A percentile compares a stretch with the other conserved stretches of the same genome.
Evolutionary conservation across 2,888 invertebrate genomes (phyloP).

Genomic region (Globia sparganii): DNA sequence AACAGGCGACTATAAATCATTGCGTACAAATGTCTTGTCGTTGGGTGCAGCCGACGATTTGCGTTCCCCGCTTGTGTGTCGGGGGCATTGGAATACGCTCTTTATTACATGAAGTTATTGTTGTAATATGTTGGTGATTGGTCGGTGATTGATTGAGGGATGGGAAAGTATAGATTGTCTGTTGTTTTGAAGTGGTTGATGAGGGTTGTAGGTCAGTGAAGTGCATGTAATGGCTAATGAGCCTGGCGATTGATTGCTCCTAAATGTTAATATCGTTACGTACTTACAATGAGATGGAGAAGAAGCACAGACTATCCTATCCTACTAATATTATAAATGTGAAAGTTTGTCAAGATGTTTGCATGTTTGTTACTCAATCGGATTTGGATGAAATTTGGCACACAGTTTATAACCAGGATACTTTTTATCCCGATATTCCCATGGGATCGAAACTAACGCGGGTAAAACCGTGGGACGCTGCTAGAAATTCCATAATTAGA

Average conservation of each 20-base stretch:
- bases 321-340: too few species aligned
- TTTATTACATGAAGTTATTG: constrained; percentile 51
- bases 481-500: too few species aligned
- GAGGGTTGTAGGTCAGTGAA: constrained; percentile 4
- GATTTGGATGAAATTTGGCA: too few species aligned
- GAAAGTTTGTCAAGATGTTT: too few species aligned
- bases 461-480: too few species aligned
- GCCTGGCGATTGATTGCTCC: not conserved
- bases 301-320: not conserved
- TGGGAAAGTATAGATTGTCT: constrained; percentile 11
- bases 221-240: not conserved
- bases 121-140: constrained; percentile 53
- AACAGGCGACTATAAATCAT: constrained; percentile 89
- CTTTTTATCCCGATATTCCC: too few species aligned
- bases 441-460: too few species aligned
- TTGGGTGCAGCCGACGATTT: constrained; percentile 84
- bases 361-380: too few species aligned
- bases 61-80: constrained; percentile 76
- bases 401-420: too few species aligned
- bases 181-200: constrained; percentile 22
- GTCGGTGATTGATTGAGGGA: constrained; percentile 49
- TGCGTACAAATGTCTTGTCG: constrained; percentile 87
- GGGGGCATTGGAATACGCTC: constrained; percentile 52
- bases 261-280: not conserved
- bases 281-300: not conserved